phyloP scores from a whole-genome alignment of 2,888 invertebrate genomes.

The Adelphocoris suturalis region DNA sequence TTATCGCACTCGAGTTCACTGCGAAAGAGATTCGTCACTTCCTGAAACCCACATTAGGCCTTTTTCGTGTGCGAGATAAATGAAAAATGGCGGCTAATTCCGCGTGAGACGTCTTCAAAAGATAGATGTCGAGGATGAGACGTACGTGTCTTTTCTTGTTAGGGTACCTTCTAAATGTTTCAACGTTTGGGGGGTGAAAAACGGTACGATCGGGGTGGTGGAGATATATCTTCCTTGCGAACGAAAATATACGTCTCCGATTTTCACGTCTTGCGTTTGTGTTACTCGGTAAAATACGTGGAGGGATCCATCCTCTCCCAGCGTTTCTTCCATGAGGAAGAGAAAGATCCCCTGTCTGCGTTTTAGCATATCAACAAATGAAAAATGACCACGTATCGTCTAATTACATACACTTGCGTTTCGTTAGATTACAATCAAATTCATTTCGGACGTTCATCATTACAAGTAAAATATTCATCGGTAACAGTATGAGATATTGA shows the following conservation, averaged over 20 bases:
- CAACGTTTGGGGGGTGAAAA: conserved; percentile 22
- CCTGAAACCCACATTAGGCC: not conserved
- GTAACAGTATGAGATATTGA: too few relatives aligned
- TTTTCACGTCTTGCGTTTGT: not conserved
- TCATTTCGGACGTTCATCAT: too few relatives aligned
- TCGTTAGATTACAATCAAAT: too few relatives aligned
- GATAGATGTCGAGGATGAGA: conserved; percentile 25
- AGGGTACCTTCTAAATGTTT: not conserved
- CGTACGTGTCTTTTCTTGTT: conserved; percentile 1
- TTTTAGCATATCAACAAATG: too few relatives aligned
- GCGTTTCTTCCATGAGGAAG: not conserved
- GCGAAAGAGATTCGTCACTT: not conserved
- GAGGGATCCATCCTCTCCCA: conserved; percentile 16
- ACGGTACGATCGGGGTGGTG: not conserved
- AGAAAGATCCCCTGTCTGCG: too few relatives aligned
- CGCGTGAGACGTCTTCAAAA: conserved; percentile 10
- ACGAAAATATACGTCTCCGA: conserved; percentile 34
- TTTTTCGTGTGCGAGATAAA: not conserved
- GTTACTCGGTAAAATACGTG: conserved; percentile 19
- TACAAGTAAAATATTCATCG: too few relatives aligned
- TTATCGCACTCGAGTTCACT: too few relatives aligned
- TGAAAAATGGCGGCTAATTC: conserved; percentile 13
- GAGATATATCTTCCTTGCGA: not conserved
- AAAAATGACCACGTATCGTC: too few relatives aligned
- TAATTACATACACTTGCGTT: too few relatives aligned